These are phyloP conservation scores for Xerus inauris DNA, from an alignment of 2,113 vertebrate genomes.

Conservation along the genomic window DNA sequence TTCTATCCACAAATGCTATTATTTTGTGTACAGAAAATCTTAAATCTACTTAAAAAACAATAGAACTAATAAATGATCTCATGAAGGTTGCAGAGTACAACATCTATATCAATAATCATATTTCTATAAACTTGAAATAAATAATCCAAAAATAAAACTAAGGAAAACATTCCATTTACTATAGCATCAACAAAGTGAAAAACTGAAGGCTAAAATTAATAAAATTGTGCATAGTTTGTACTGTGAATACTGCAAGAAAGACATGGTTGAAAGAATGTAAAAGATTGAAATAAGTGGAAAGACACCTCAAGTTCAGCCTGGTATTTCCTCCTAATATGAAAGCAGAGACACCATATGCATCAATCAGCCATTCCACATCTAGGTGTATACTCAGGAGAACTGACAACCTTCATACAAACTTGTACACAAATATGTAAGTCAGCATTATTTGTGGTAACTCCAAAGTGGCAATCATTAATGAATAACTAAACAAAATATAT, in stretches of 20 bases:
- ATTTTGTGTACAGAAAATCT: background rate
- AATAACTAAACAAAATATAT: background rate
- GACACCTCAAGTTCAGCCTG: background rate
- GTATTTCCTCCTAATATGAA: constrained; percentile 11
- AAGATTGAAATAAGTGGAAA: background rate
- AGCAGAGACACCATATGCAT: background rate
- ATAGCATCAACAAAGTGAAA: background rate
- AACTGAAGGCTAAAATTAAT: background rate
- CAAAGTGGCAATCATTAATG: background rate
- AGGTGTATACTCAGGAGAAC: background rate
- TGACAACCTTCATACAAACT: background rate
- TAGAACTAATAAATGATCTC: background rate
- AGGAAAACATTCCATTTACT: background rate
- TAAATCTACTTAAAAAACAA: background rate
- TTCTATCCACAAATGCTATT: background rate
- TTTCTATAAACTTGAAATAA: background rate
- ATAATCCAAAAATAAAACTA: background rate
- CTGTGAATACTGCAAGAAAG: background rate
- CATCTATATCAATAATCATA: background rate
- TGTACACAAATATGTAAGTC: background rate
- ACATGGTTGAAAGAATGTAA: background rate
- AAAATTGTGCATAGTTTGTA: background rate
- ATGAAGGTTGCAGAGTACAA: background rate
- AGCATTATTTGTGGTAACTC: background rate
- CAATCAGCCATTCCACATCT: background rate